These are phyloP conservation scores for Adoxophyes honmai DNA, from an alignment of 1,140 invertebrate species.

Conservation along the genomic window DNA sequence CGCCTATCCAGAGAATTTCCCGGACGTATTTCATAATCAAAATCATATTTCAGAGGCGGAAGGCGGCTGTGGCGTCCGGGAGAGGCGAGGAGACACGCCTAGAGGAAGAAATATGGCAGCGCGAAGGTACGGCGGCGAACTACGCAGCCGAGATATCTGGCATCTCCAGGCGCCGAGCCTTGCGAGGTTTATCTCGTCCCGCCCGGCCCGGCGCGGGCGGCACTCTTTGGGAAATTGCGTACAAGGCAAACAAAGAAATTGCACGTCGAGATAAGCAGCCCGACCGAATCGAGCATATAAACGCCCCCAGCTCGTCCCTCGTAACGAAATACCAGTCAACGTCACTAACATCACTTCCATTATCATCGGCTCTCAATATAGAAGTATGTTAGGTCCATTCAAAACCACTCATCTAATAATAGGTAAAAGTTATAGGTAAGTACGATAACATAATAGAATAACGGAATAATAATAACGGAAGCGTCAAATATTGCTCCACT, in stretches of 20 bases:
- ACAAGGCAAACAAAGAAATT: conserved; percentile 69
- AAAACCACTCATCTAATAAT: no score
- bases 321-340: conserved; percentile 22
- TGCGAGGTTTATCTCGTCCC: conserved; percentile 50
- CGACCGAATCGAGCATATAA: conserved; percentile 47
- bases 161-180: conserved; percentile 42
- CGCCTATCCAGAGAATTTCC: conserved; percentile 30
- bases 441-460: neutral
- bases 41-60: conserved; percentile 41
- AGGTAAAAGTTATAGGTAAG: neutral
- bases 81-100: conserved; percentile 29
- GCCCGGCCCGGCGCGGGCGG: conserved; percentile 23
- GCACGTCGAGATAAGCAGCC: conserved; percentile 52
- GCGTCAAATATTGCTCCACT: no score
- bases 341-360: conserved; percentile 17
- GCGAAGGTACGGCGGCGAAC: conserved; percentile 23
- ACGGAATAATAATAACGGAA: conserved; percentile 1
- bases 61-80: conserved; percentile 29
- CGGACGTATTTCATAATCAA: conserved; percentile 45
- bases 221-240: conserved; percentile 64
- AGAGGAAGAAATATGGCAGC: conserved; percentile 40
- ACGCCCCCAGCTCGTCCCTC: conserved; percentile 26
- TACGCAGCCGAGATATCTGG: conserved; percentile 48
- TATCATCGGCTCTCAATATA: neutral
- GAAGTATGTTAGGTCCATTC: neutral